Evolutionary conservation across 2,113 vertebrate species (phyloP).

Genomic region (Limnothrissa miodon): DNA sequence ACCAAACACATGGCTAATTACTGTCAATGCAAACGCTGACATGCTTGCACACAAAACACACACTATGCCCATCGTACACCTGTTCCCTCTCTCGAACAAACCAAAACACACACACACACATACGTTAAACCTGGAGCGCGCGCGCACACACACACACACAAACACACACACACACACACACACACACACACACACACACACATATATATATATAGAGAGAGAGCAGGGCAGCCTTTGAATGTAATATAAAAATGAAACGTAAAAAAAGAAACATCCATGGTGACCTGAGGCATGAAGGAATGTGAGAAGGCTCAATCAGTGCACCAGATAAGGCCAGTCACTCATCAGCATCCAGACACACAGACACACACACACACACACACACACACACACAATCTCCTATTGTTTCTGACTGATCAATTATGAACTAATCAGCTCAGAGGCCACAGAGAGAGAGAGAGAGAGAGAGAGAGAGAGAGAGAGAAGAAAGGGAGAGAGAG

Average conservation of each 20-base stretch:
- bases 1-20: neutral
- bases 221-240: neutral
- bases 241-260: neutral
- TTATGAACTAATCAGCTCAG: slow-evolving; percentile 26
- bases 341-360: slow-evolving; percentile 17
- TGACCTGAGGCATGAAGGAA: neutral
- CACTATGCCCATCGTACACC: neutral
- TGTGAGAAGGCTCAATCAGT: neutral
- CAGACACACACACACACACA: slow-evolving; percentile 24
- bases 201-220: neutral
- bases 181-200: neutral
- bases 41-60: neutral
- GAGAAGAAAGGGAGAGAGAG: neutral
- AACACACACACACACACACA: neutral
- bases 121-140: too few species aligned
- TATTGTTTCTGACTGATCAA: slow-evolving; percentile 27
- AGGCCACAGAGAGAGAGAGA: neutral
- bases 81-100: neutral
- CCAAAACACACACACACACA: neutral
- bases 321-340: slow-evolving; percentile 18
- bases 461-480: neutral
- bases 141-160: neutral
- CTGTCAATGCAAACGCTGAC: neutral
- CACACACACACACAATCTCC: neutral
- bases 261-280: neutral